Base-by-base conservation (phyloP, 2,888 invertebrate species). In the Acleris cristana region DNA sequence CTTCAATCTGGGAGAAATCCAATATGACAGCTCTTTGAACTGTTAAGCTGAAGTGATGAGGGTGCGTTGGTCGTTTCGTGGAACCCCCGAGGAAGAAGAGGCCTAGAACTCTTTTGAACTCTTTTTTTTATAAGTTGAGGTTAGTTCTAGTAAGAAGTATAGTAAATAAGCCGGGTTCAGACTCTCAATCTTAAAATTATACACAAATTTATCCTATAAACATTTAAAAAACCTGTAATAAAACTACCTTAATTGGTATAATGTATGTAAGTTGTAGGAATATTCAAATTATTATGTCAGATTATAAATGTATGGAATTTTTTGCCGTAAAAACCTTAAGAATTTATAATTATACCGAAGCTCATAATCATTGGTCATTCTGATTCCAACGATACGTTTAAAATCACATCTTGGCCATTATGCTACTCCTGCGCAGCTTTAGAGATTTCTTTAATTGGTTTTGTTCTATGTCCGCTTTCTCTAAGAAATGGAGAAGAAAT, bases 321-420 rank as follows among this genome's bases (percentile, higher is more conserved):
- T 66, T 53, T 23, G 57, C 53, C 53, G 57, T 67, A 53, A 61
- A 62, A 62, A 62, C 23, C 45, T 48, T 48, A 26, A 30, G 48
- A 44, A 48, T 62, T 23, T 57, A 53, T 67, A 66, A 62, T 53
- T 57, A 62, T 21, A 18, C 34, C n/a, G 12, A 23, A 30, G 30
- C 51, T 62, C 48, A 45, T 62, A 62, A 67, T 58, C 53, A 58
- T 53, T 18, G 52, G 34, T 57, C 40, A 62, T 66, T 66, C 34
- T 34, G 48, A 62, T 62, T 56, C 30, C 55, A 65, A 51, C 55
- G 45, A 57, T 48, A 53, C 52, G 61, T 62, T 62, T 67, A 61
- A 51, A 66, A 66, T 45, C 30, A 56, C 56, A 62, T 49, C 54
- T 26, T 48, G 26, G 6, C 51, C 10, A 55, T 56, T 61, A 60